A percentile compares a stretch with the other conserved stretches of the same genome.
phyloP scores from a whole-genome alignment of 2,797 vertebrate species.

The Periparus ater region DNA sequence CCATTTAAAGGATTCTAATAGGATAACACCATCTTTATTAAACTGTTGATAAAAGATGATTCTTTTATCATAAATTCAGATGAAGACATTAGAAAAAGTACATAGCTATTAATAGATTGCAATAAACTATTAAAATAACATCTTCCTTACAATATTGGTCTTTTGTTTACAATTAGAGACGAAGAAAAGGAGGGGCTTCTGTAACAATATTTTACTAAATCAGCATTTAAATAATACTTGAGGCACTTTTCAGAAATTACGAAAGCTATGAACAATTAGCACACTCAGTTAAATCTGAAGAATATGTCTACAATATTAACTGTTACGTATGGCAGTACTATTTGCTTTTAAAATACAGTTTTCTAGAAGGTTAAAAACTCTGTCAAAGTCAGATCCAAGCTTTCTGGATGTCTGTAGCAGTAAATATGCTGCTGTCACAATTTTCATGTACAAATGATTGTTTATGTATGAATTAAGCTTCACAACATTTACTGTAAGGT shows the following conservation, averaged over 20 bases:
- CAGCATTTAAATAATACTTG: slow-evolving; percentile 3
- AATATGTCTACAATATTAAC: not conserved
- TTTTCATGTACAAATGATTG: not conserved
- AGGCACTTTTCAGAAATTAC: slow-evolving; percentile 19
- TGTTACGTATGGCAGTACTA: not conserved
- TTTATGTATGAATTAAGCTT: not conserved
- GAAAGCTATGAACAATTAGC: not conserved
- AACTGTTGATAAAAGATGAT: not conserved
- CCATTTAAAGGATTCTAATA: not conserved
- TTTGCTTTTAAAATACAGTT: not conserved
- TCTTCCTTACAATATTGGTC: not conserved
- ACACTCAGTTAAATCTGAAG: not conserved
- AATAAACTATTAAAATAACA: not conserved
- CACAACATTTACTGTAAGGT: not conserved
- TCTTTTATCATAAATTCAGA: not conserved
- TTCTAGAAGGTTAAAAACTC: not conserved
- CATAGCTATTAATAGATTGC: not conserved
- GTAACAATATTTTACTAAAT: not conserved
- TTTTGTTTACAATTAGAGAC: slow-evolving; percentile 9
- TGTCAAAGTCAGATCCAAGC: not conserved
- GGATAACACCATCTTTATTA: slow-evolving; percentile 6
- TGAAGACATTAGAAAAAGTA: slow-evolving; percentile 12
- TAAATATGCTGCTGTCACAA: not conserved
- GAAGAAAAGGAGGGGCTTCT: not conserved
- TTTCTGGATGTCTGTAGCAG: not conserved